Evolutionary conservation across 2,797 vertebrate genomes (phyloP).

Genomic region (Telmatherina bonti): DNA sequence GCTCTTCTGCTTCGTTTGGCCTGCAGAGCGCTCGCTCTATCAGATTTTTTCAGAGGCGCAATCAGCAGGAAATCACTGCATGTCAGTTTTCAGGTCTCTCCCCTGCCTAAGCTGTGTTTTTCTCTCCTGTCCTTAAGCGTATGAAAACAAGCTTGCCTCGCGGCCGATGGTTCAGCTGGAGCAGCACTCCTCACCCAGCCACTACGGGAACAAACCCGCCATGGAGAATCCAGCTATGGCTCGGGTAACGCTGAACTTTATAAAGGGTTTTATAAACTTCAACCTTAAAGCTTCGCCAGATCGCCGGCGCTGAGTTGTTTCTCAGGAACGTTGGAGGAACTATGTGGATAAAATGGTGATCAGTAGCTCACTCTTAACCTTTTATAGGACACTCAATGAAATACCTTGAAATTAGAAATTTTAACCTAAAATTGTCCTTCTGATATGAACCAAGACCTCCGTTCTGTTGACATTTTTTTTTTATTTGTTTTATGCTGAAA

Average conservation of each 20-base stretch:
- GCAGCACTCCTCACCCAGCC: conserved; percentile 81
- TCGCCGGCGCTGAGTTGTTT: no score
- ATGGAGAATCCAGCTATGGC: conserved; percentile 78
- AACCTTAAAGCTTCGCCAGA: no score
- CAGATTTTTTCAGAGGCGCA: conserved; percentile 14
- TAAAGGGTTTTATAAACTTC: no score
- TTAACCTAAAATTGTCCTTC: no score
- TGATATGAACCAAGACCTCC: no score
- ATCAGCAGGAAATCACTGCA: conserved; percentile 22
- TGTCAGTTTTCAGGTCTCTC: conserved; percentile 22
- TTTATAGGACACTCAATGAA: no score
- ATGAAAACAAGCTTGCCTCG: conserved; percentile 62
- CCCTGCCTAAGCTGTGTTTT: conserved; percentile 8
- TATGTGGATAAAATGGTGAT: no score
- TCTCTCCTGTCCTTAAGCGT: conserved; percentile 49
- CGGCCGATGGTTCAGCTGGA: conserved; percentile 78
- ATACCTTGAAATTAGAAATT: no score
- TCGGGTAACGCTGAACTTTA: conserved; percentile 77
- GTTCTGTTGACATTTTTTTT: no score
- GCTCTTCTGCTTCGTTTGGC: conserved; percentile 12
- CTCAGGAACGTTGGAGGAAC: no score
- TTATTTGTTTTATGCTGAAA: no score
- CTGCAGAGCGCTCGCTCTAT: conserved; percentile 11
- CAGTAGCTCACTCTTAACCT: no score
- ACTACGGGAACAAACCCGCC: conserved; percentile 81